A percentile compares a stretch with the other conserved stretches of the same genome.
These are phyloP conservation scores for Vicugna pacos DNA, from an alignment of 2,113 vertebrate genomes.

Conservation along the genomic window DNA sequence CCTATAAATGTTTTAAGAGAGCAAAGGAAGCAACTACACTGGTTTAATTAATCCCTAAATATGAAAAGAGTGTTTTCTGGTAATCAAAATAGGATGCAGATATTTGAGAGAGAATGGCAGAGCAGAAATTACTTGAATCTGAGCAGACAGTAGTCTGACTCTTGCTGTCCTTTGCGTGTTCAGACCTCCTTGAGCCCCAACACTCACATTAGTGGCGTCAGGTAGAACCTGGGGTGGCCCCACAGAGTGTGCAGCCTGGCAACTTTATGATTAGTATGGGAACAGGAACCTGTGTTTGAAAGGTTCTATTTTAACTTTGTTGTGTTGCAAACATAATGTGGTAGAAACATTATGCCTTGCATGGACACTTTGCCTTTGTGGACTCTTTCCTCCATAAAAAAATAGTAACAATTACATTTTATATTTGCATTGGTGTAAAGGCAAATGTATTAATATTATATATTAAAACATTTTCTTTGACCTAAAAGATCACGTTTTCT, in stretches of 20 bases:
- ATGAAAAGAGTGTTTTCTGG: neutral
- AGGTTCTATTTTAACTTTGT: slow-evolving; percentile 3
- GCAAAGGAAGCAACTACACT: slow-evolving; percentile 37
- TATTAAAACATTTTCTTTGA: slow-evolving; percentile 46
- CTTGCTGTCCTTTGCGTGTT: neutral
- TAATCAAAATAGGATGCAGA: slow-evolving; percentile 61
- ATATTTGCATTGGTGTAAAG: neutral
- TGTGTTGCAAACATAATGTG: neutral
- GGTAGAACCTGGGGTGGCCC: neutral
- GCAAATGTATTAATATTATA: neutral
- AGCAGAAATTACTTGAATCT: slow-evolving; percentile 1
- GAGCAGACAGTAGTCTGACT: neutral
- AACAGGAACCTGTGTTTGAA: neutral
- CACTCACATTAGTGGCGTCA: neutral
- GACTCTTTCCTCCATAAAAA: neutral
- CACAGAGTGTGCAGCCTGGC: neutral
- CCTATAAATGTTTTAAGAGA: slow-evolving; percentile 49
- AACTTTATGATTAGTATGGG: neutral
- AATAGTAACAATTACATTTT: slow-evolving; percentile 22
- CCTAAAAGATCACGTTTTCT: slow-evolving; percentile 1
- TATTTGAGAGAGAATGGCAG: slow-evolving; percentile 25
- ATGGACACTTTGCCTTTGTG: slow-evolving; percentile 21
- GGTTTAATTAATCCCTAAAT: slow-evolving; percentile 63
- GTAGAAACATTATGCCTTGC: neutral
- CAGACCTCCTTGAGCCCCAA: neutral